Percentiles rank a stretch among this genome's conserved stretches.
These are phyloP conservation scores for Zosterops japonicus DNA, from an alignment of 2,113 vertebrate species.

Conservation along the genomic window DNA sequence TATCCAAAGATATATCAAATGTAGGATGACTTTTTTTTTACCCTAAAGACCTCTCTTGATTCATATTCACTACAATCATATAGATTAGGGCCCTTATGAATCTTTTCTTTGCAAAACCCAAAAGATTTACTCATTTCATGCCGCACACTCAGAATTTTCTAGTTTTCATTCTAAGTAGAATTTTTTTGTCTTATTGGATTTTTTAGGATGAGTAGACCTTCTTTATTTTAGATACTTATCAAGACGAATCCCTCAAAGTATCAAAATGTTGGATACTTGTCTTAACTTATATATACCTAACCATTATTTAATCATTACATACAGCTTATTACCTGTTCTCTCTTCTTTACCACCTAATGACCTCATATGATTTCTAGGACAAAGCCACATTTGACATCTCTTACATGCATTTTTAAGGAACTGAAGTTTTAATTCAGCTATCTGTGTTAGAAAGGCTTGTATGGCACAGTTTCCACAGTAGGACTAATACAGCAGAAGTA, in stretches of 20 bases:
- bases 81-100: not conserved
- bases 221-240: not conserved
- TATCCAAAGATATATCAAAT: not conserved
- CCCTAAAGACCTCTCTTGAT: accelerated
- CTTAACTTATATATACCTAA: not conserved
- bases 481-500: not conserved
- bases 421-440: not conserved
- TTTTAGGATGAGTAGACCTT: not conserved
- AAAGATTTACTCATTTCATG: not conserved
- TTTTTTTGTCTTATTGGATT: not conserved
- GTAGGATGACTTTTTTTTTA: not conserved
- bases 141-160: not conserved
- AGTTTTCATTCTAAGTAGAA: not conserved
- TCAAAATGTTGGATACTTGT: not conserved
- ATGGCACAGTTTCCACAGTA: not conserved
- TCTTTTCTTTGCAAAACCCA: not conserved
- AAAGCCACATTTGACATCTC: not conserved
- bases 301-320: not conserved
- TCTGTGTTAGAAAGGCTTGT: not conserved
- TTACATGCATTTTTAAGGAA: not conserved
- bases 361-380: not conserved
- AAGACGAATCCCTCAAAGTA: not conserved
- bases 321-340: not conserved
- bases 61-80: not conserved
- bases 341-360: not conserved